Conservation (phyloP, 2,113 vertebrate genomes). For the Catharus fuscescens region DNA sequence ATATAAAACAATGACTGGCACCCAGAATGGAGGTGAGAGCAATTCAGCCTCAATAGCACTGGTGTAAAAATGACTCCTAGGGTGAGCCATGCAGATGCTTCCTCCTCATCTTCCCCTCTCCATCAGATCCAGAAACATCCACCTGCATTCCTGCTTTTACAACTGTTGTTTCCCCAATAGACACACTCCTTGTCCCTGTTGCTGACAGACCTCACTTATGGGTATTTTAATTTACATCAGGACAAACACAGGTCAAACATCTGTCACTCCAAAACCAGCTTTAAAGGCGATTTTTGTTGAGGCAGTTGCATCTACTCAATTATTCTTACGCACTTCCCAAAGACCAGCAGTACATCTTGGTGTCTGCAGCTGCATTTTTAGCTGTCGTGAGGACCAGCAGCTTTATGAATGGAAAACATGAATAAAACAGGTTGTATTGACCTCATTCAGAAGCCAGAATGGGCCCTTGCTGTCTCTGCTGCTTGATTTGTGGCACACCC, state of each 20-base stretch:
- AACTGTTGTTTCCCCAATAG: neutral
- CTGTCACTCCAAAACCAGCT: neutral
- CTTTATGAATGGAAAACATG: neutral
- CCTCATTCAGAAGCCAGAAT: neutral
- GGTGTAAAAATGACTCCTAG: neutral
- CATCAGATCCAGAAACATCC: neutral
- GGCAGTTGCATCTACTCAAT: neutral
- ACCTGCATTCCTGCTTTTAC: neutral
- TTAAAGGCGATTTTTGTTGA: neutral
- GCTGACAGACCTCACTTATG: neutral
- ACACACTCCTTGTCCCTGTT: fast-evolving
- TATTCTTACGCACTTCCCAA: neutral
- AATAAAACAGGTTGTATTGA: neutral
- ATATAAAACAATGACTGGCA: fast-evolving
- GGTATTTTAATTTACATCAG: neutral
- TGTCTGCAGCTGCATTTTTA: neutral
- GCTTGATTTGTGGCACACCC: neutral
- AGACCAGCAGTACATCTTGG: neutral
- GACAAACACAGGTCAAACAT: neutral
- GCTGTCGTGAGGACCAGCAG: fast-evolving
- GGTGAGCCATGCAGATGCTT: neutral
- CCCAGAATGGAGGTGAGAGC: neutral
- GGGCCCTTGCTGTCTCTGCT: neutral
- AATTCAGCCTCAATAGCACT: neutral
- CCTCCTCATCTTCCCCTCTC: neutral